Percentiles rank a stretch among this genome's conserved stretches.
These are phyloP conservation scores for Brachionus angularis DNA, from an alignment of 1,140 invertebrate genomes.

Conservation along the genomic window DNA sequence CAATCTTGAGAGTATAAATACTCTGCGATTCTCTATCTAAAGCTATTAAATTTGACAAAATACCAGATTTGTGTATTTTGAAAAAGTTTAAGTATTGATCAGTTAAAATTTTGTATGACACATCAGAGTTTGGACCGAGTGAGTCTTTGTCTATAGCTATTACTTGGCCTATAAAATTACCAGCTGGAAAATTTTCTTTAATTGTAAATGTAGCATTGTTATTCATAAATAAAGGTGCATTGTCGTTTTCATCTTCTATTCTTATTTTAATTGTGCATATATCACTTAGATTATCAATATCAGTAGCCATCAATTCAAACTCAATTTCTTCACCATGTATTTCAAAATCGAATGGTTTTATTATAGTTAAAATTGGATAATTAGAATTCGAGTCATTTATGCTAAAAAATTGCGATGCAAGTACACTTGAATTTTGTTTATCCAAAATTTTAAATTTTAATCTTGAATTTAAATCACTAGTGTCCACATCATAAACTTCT, in stretches of 20 bases:
- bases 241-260: slow-evolving; percentile 32
- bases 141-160: background rate
- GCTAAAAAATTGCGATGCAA: background rate
- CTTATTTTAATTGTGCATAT: background rate
- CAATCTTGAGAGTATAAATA: slow-evolving; percentile 11
- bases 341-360: slow-evolving; percentile 30
- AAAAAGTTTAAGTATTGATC: background rate
- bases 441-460: background rate
- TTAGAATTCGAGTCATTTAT: background rate
- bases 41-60: background rate
- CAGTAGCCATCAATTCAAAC: slow-evolving; percentile 6
- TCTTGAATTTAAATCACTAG: slow-evolving; percentile 9
- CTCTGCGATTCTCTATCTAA: slow-evolving; percentile 23
- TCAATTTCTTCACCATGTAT: background rate
- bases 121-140: background rate
- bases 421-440: background rate
- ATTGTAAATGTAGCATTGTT: slow-evolving; percentile 33
- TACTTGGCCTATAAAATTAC: slow-evolving; percentile 32
- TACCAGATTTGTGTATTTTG: background rate
- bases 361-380: slow-evolving; percentile 6
- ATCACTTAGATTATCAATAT: background rate
- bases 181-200: slow-evolving; percentile 11
- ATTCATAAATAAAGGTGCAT: slow-evolving; percentile 27
- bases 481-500: slow-evolving; percentile 30
- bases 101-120: background rate